Base-by-base conservation (phyloP, 2,797 vertebrate genomes). In the Sandelia bainsii region DNA sequence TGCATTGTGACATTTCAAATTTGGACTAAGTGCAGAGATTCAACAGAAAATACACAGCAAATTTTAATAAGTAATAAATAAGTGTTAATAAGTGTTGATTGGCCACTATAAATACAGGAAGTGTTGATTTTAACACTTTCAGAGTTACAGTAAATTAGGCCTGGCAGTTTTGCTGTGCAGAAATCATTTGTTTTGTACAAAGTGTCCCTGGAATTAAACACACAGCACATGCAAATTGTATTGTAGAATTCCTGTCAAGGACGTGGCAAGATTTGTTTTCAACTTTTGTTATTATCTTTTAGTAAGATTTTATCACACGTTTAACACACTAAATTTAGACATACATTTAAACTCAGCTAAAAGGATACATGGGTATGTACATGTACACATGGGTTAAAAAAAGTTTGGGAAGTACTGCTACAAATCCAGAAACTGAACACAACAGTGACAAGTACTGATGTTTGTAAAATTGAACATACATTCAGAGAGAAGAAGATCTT, bases 61-160 rank as follows among this genome's bases (percentile, higher is more conserved):
- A 62, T 63, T 58, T n/a, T 54, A 32, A 32, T 32, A 32, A 32
- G 40, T 62, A 44, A 32, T 32, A 32, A 32, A 32, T 32, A 32
- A 32, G 27, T 39, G 59, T 70, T 81, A 39, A 72, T 79, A 79
- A 65, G 60, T 79, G 79, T 83, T 81, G 75, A 83, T 75, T 57
- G 44, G 73, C 34, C 42, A 73, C 48, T n/a, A 29, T 70, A 73
- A 77, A 81, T 54, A 68, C 45, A 69, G 50, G 40, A 79, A 72
- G 46, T 76, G 81, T 87, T 72, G 68, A 60, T 75, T 82, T 69
- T 40, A 62, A 77, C 77, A 78, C 73, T 73, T 48, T 32, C 27
- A 51, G 63, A 40, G 29, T 68, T 66, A 62, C 34, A 78, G 56
- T 78, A 82, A 74, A 82, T 86, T 19, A 74, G 74, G 58, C 75